Evolutionary conservation across 2,113 vertebrate species (phyloP).

Genomic region (Neogobius melanostomus): DNA sequence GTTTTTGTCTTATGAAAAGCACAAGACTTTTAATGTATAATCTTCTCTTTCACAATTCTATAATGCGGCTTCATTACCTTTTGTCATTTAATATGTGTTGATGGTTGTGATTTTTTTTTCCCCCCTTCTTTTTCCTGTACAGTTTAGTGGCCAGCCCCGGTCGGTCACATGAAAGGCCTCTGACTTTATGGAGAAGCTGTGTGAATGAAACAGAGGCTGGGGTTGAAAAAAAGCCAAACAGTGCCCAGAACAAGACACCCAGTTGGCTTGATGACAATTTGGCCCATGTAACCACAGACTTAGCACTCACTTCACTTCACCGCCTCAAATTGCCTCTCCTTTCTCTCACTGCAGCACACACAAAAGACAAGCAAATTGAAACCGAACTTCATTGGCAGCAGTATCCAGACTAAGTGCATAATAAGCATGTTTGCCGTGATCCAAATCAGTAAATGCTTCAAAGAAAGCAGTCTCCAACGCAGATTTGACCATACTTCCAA

Average conservation of each 20-base stretch:
- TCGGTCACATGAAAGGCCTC: slow-evolving; percentile 44
- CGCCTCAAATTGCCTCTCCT: slow-evolving; percentile 72
- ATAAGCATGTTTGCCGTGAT: slow-evolving; percentile 57
- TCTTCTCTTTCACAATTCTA: neutral
- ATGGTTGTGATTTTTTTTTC: slow-evolving; percentile 34
- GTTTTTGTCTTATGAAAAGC: neutral
- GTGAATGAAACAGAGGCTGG: slow-evolving; percentile 58
- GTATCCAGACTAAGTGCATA: slow-evolving; percentile 56
- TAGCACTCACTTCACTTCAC: slow-evolving; percentile 74
- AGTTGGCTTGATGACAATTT: slow-evolving; percentile 77
- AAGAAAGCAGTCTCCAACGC: slow-evolving; percentile 63
- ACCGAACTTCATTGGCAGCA: slow-evolving; percentile 69
- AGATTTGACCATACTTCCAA: slow-evolving; percentile 61
- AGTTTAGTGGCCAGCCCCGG: slow-evolving; percentile 44
- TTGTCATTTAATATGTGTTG: slow-evolving; percentile 19
- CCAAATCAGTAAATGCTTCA: slow-evolving; percentile 70
- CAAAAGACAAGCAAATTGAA: slow-evolving; percentile 70
- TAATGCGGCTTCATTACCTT: neutral
- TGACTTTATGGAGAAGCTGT: slow-evolving; percentile 57
- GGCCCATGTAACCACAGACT: slow-evolving; percentile 72
- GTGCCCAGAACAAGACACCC: slow-evolving; percentile 63
- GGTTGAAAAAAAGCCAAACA: slow-evolving; percentile 60
- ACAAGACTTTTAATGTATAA: too few species aligned
- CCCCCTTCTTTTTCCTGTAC: slow-evolving; percentile 16
- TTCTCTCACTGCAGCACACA: slow-evolving; percentile 46